Evolutionary conservation across 2,113 vertebrate species (phyloP), one percentile per base, ranked within the genome.

Genomic region (Poecile atricapillus): DNA sequence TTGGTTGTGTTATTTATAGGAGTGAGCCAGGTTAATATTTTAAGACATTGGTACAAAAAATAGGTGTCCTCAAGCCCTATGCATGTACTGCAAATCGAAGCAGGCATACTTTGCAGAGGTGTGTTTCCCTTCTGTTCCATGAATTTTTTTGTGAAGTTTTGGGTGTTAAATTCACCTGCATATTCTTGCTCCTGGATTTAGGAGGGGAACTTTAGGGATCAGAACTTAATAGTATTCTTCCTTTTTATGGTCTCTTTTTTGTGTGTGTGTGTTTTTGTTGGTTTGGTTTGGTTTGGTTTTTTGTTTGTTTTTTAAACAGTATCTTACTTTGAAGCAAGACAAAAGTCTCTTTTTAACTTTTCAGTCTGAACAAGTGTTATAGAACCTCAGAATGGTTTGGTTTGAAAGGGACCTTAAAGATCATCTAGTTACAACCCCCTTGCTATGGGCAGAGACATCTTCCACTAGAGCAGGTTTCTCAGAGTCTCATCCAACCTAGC

Each of bases 401-500:
- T 16, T 91, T 87, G 58, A 52, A 86, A 68, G 33, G 12, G 28
- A 41, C 39, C 24, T 73, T 65, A 35, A 39, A 47, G 47, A 30
- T 55, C 7, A 39, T 43, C 1, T 35, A 13, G 7, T 65, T 79
- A 9, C 23, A 64, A 1, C 3, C 4, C 18, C 4, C 3, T 17
- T 89, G 68, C 80, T 9, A 4, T 27, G 12, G 31, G 5, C 56
- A 70, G 56, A 41, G 56, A 18, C 30, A 55, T 0, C 9, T 71
- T 55, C 4, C 27, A 24, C 30, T 18, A 13, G 33, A 56, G 0
- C 49, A 62, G 20, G 19, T 64, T 58, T 46, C 46, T 77, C 41
- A 44, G 7, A 63, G 9, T 33, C 53, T 3, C 3, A 2, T 83
- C 37, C 27, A 77, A 0, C n/a, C 27, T 69, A 63, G 3, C 33